These are phyloP conservation scores for Corynorhinus townsendii DNA, from an alignment of 2,113 vertebrate species.

Conservation along the genomic window DNA sequence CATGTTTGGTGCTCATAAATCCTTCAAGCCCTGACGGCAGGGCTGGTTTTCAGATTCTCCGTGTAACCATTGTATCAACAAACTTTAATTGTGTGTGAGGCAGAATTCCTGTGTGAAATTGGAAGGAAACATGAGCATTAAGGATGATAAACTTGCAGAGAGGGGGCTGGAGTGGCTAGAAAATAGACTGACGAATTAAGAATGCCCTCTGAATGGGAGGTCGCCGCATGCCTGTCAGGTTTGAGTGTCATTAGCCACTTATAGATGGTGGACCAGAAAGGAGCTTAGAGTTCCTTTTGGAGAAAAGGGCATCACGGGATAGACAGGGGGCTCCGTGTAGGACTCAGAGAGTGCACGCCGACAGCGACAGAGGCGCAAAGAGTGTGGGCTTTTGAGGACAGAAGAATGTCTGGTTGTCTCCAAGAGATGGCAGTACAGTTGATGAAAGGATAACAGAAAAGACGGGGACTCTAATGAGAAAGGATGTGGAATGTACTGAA, in stretches of 20 bases:
- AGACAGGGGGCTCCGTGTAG: accelerated
- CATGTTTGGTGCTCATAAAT: background rate
- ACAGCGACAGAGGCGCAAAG: background rate
- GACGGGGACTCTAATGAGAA: background rate
- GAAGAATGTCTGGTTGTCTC: background rate
- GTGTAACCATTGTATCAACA: background rate
- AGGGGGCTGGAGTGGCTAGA: background rate
- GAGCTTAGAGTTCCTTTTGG: background rate
- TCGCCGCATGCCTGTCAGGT: background rate
- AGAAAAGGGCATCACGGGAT: background rate
- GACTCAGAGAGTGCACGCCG: background rate
- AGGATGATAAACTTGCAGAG: background rate
- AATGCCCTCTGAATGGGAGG: background rate
- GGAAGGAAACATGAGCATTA: background rate
- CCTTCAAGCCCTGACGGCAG: background rate
- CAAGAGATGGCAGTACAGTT: background rate
- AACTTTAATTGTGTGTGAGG: background rate
- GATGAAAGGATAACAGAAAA: background rate
- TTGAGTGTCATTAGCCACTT: background rate
- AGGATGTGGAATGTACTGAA: background rate
- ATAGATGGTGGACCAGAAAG: background rate
- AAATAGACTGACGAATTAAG: background rate
- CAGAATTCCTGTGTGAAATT: background rate
- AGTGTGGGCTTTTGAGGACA: background rate
- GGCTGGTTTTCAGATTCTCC: background rate